Evolutionary conservation across 2,888 invertebrate species (phyloP).

Genomic region (Tricholauxania praeusta): DNA sequence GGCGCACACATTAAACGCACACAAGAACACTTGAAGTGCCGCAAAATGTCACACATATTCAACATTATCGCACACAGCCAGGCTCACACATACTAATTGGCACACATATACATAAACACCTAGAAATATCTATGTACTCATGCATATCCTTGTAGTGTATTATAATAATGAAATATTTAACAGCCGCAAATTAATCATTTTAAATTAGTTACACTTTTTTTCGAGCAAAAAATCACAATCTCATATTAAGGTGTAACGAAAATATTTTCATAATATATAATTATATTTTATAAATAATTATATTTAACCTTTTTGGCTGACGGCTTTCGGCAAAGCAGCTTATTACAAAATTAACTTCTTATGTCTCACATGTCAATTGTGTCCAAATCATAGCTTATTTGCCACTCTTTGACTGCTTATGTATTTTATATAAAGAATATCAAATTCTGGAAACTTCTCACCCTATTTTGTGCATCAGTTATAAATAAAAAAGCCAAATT

Average conservation of each 20-base stretch:
- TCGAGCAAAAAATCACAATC: neutral
- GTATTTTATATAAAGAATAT: too few relatives aligned
- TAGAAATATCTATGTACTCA: neutral
- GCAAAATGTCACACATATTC: constrained; percentile 15
- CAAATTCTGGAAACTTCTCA: too few relatives aligned
- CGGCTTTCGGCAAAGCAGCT: too few relatives aligned
- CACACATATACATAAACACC: neutral
- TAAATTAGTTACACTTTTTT: constrained; percentile 10
- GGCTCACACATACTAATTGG: neutral
- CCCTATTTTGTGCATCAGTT: too few relatives aligned
- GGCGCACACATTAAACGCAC: neutral
- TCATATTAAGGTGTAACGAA: neutral
- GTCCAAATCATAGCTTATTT: too few relatives aligned
- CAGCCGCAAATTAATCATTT: constrained; percentile 29
- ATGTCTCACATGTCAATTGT: too few relatives aligned
- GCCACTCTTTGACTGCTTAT: too few relatives aligned
- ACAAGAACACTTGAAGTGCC: neutral
- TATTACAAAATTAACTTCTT: too few relatives aligned
- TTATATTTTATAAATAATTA: too few relatives aligned
- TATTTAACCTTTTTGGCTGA: too few relatives aligned
- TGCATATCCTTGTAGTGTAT: constrained; percentile 4
- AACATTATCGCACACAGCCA: neutral
- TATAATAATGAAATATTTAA: constrained; percentile 15
- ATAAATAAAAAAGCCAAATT: too few relatives aligned
- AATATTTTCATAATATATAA: too few relatives aligned